Conservation (phyloP, 2,113 vertebrate species). For the Siniperca chuatsi region DNA sequence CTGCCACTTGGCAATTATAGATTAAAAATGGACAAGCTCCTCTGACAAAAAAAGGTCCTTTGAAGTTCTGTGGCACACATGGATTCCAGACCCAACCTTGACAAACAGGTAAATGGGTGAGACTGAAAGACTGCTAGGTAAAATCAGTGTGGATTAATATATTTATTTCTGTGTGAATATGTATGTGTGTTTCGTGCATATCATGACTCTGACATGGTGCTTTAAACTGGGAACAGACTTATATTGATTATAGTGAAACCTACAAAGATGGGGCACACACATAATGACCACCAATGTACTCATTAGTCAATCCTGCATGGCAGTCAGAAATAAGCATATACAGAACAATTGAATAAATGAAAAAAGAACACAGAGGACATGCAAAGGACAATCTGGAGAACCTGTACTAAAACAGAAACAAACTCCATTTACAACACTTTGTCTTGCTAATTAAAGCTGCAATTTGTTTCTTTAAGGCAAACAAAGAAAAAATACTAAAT, state of each 20-base stretch:
- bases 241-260: neutral
- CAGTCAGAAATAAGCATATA: neutral
- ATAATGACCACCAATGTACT: neutral
- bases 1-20: slow-evolving; percentile 59
- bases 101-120: slow-evolving; percentile 21
- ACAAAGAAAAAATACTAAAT: neutral
- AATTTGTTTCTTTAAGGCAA: neutral
- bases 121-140: slow-evolving; percentile 16
- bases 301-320: neutral
- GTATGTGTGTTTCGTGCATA: neutral
- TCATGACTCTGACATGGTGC: neutral
- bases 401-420: neutral
- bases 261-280: neutral
- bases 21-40: slow-evolving; percentile 63
- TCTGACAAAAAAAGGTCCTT: slow-evolving; percentile 46
- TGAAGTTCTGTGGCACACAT: slow-evolving; percentile 53
- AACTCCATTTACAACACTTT: too few species aligned
- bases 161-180: neutral
- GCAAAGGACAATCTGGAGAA: neutral
- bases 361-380: neutral
- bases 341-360: neutral
- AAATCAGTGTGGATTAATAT: neutral
- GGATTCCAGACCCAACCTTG: slow-evolving; percentile 10
- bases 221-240: neutral
- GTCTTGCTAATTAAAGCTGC: too few species aligned